Evolutionary conservation across 1,140 invertebrate genomes (phyloP).

Genomic region (Ceratoteleas bidentatus): DNA sequence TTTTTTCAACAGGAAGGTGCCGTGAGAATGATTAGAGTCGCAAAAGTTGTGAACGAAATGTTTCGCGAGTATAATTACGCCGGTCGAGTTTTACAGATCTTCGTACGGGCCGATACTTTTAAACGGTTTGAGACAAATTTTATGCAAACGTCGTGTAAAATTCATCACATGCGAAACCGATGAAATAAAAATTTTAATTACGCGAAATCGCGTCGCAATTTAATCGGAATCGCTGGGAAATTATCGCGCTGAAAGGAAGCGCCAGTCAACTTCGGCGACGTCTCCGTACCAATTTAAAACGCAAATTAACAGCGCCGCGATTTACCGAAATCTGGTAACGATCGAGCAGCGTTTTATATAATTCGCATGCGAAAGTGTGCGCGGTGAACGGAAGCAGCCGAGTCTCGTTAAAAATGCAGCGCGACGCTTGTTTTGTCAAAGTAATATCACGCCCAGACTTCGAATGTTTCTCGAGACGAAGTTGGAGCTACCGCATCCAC

Average conservation of each 20-base stretch:
- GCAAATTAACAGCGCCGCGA: slow-evolving; percentile 21
- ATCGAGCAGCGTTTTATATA: slow-evolving; percentile 36
- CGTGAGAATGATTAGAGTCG: too few relatives aligned
- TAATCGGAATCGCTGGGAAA: slow-evolving; percentile 14
- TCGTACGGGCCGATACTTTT: too few relatives aligned
- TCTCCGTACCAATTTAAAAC: slow-evolving; percentile 23
- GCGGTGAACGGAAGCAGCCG: neutral
- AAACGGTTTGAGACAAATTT: too few relatives aligned
- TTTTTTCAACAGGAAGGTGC: too few relatives aligned
- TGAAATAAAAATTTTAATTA: slow-evolving; percentile 22
- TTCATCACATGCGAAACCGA: neutral
- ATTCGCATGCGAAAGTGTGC: slow-evolving; percentile 26
- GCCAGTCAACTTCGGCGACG: slow-evolving; percentile 19
- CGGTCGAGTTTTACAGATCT: too few relatives aligned
- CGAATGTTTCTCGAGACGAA: slow-evolving; percentile 66
- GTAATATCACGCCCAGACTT: slow-evolving; percentile 64
- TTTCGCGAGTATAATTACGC: too few relatives aligned
- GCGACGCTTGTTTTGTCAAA: slow-evolving; percentile 65
- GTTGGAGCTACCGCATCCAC: slow-evolving; percentile 62
- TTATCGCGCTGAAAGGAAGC: slow-evolving; percentile 14
- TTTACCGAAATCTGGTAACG: slow-evolving; percentile 11
- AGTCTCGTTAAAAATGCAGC: slow-evolving; percentile 61
- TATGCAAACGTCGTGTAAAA: neutral
- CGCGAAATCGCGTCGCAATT: slow-evolving; percentile 12
- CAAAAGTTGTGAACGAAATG: too few relatives aligned